These are phyloP conservation scores for Corythornis cristatus DNA, from an alignment of 2,113 vertebrate species.

Conservation along the genomic window DNA sequence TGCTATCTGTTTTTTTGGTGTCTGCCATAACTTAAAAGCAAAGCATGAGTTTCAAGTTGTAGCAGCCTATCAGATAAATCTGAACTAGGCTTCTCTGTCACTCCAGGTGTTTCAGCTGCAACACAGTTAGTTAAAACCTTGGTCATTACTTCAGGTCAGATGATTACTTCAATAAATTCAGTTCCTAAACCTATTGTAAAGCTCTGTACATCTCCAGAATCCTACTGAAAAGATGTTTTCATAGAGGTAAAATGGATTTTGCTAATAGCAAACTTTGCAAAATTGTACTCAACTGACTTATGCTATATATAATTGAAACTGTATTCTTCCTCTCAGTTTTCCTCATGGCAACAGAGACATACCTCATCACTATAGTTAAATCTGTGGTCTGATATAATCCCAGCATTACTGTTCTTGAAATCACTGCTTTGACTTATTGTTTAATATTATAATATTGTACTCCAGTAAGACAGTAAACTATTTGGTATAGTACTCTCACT, in stretches of 20 bases:
- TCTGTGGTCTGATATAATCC: constrained; percentile 36
- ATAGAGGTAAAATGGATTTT: neutral
- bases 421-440: constrained; percentile 1
- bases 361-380: constrained; percentile 56
- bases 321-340: constrained; percentile 8
- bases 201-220: neutral
- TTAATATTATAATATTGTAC: neutral
- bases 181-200: neutral
- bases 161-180: neutral
- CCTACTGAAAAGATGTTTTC: neutral
- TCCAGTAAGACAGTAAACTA: constrained; percentile 7
- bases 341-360: neutral
- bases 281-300: neutral
- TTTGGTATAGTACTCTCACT: neutral
- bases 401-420: neutral
- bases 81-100: neutral
- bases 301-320: constrained; percentile 8
- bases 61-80: neutral
- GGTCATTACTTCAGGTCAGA: neutral
- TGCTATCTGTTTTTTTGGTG: neutral
- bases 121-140: neutral
- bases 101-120: neutral
- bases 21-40: neutral
- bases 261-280: constrained; percentile 11
- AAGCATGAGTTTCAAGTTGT: neutral